phyloP scores from a whole-genome alignment of 1,140 invertebrate genomes.

The Manduca sexta region DNA sequence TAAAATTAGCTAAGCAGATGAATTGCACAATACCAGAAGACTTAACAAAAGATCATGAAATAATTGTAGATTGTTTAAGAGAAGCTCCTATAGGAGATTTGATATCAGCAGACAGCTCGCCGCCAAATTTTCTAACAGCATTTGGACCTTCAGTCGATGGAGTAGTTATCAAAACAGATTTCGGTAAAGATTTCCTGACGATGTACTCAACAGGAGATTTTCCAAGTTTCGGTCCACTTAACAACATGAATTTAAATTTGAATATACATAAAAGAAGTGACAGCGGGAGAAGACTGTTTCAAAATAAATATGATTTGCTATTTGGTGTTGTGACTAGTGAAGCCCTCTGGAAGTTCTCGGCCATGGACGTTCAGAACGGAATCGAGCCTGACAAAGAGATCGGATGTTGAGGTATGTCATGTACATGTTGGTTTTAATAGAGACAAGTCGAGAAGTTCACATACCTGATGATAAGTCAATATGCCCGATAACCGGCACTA shows the following conservation, averaged over 20 bases:
- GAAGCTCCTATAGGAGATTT: constrained; percentile 85
- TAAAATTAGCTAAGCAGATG: constrained; percentile 79
- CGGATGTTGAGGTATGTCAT: constrained; percentile 81
- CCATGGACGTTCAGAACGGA: constrained; percentile 88
- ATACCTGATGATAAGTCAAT: no score
- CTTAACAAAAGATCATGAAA: constrained; percentile 83
- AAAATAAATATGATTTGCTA: constrained; percentile 83
- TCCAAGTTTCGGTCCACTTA: constrained; percentile 72
- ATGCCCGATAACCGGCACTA: no score
- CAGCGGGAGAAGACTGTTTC: constrained; percentile 64
- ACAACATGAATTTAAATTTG: constrained; percentile 42
- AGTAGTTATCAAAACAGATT: constrained; percentile 87
- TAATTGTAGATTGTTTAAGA: constrained; percentile 86
- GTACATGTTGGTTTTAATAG: no score
- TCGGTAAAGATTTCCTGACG: constrained; percentile 83
- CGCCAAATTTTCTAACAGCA: constrained; percentile 88
- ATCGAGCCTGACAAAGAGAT: constrained; percentile 91
- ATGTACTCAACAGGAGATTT: constrained; percentile 78
- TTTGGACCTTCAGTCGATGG: constrained; percentile 91
- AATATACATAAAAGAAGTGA: constrained; percentile 73
- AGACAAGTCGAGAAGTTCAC: no score
- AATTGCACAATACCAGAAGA: constrained; percentile 91
- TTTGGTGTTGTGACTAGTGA: constrained; percentile 91
- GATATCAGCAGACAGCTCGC: constrained; percentile 83
- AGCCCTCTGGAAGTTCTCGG: constrained; percentile 87